A percentile compares a stretch with the other conserved stretches of the same genome.
These are phyloP conservation scores for Apamea epomidion DNA, from an alignment of 2,888 invertebrate genomes.

Conservation along the genomic window DNA sequence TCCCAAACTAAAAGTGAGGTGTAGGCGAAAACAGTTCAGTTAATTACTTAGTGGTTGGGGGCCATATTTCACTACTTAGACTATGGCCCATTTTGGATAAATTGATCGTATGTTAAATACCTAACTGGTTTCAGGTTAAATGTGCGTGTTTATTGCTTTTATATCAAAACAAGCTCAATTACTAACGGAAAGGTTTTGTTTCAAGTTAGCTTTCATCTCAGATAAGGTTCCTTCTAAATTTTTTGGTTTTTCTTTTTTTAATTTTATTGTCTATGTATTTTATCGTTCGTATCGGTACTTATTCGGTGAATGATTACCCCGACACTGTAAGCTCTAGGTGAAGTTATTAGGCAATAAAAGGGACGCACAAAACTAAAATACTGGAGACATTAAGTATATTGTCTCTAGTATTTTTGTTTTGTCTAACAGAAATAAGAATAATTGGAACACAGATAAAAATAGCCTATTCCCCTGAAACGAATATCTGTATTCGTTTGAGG, in stretches of 20 bases:
- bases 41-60: constrained; percentile 31
- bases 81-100: not conserved
- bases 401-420: not conserved
- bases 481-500: too few species aligned
- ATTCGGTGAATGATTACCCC: not conserved
- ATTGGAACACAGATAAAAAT: not conserved
- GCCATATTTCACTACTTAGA: not conserved
- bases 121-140: constrained; percentile 14
- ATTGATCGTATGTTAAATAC: constrained; percentile 18
- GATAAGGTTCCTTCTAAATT: not conserved
- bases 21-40: constrained; percentile 23
- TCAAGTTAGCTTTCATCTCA: not conserved
- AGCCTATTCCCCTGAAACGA: not conserved
- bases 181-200: not conserved
- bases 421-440: not conserved
- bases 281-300: not conserved
- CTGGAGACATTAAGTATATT: too few species aligned
- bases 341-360: not conserved
- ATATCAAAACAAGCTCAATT: not conserved
- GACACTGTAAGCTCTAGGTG: not conserved
- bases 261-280: not conserved
- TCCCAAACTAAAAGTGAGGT: constrained; percentile 7
- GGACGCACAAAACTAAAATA: too few species aligned
- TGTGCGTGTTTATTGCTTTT: constrained; percentile 8
- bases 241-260: not conserved